Conservation (phyloP, 2,797 vertebrate species). For the Cossypha caffra region DNA sequence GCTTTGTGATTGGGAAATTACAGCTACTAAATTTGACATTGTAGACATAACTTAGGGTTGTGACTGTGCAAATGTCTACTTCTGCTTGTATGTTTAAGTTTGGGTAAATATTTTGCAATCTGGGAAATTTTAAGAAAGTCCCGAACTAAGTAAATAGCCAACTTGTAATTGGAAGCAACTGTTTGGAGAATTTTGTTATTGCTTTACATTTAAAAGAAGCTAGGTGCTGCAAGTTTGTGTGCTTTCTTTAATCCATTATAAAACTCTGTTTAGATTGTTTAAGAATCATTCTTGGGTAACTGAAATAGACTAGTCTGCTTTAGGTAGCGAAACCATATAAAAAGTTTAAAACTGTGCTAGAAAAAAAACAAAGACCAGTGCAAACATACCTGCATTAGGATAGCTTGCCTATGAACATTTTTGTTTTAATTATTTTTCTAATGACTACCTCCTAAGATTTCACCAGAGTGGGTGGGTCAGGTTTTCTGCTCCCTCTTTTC, state of each 20-base stretch:
- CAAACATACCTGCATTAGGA: not conserved
- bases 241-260: not conserved
- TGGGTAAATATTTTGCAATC: conserved; percentile 42
- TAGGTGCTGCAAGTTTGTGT: not conserved
- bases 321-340: not conserved
- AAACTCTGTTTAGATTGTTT: not conserved
- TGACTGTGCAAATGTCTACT: not conserved
- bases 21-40: not conserved
- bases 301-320: not conserved
- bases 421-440: not conserved
- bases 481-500: not conserved
- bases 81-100: not conserved
- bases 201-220: not conserved
- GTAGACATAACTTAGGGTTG: not conserved
- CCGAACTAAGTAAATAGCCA: not conserved
- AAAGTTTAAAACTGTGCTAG: not conserved
- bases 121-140: conserved; percentile 8
- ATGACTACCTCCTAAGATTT: not conserved
- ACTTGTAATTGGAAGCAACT: conserved; percentile 5
- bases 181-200: not conserved
- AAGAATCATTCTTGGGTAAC: not conserved
- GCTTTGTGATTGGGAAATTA: not conserved
- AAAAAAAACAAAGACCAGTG: not conserved
- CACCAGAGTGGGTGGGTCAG: not conserved
- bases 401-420: not conserved